Percentiles rank a stretch among this genome's conserved stretches.
These are phyloP conservation scores for Phengaris arion DNA, from an alignment of 2,888 invertebrate species.

Conservation along the genomic window DNA sequence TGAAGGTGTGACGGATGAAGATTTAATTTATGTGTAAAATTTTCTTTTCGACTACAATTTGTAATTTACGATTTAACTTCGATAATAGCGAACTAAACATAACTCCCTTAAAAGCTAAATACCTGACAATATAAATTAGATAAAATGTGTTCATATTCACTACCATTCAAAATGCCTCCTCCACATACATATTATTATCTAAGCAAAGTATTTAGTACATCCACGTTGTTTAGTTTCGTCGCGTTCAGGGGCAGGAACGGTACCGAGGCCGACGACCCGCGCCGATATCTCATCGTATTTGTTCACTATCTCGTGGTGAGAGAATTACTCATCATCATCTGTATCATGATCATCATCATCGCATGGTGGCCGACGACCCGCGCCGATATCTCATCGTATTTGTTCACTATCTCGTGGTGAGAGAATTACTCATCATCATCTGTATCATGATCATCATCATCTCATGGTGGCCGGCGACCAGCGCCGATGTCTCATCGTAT, in stretches of 20 bases:
- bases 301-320: conserved; percentile 66
- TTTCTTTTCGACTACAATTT: too few species aligned
- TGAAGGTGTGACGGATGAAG: too few species aligned
- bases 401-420: conserved; percentile 68
- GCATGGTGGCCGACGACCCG: too few species aligned
- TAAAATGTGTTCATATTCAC: too few species aligned
- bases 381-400: conserved; percentile 69
- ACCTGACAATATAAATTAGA: too few species aligned
- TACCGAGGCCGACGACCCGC: conserved; percentile 77
- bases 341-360: neutral
- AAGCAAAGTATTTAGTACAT: conserved; percentile 41
- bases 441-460: neutral
- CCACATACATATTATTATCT: conserved; percentile 41
- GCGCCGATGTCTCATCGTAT: too few species aligned
- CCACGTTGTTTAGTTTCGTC: conserved; percentile 58
- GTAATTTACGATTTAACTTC: too few species aligned
- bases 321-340: conserved; percentile 15
- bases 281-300: conserved; percentile 77
- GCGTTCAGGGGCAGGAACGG: conserved; percentile 76
- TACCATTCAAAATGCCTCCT: conserved; percentile 45
- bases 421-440: conserved; percentile 10
- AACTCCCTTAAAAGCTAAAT: too few species aligned
- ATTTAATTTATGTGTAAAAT: too few species aligned
- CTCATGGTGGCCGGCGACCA: neutral
- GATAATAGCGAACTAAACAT: too few species aligned